Percentiles rank a stretch among this genome's conserved stretches.
Conservation (phyloP, 2,113 vertebrate species). For the Triplophysa dalaica region DNA sequence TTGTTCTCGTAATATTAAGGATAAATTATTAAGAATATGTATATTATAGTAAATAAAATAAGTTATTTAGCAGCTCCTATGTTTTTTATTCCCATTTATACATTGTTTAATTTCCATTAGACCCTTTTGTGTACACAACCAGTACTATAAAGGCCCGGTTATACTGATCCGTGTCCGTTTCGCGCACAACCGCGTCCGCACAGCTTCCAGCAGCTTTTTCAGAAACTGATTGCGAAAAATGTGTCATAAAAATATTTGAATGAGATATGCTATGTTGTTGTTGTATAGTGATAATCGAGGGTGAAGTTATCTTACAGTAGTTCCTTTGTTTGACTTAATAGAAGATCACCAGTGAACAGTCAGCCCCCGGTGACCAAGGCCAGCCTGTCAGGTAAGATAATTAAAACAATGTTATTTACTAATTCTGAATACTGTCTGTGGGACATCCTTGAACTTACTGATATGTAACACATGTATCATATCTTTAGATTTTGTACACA, state of each 20-base stretch:
- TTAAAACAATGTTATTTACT: neutral
- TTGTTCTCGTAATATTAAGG: neutral
- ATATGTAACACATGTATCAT: neutral
- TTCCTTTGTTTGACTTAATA: slow-evolving; percentile 60
- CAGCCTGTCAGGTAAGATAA: slow-evolving; percentile 84
- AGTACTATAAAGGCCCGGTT: neutral
- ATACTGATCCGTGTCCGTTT: no score
- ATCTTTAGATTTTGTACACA: neutral
- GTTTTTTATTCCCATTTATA: neutral
- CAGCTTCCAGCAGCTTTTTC: neutral
- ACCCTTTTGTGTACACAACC: neutral
- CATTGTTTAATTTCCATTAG: neutral
- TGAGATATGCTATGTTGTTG: no score
- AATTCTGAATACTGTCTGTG: neutral
- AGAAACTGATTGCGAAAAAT: neutral
- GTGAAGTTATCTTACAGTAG: neutral
- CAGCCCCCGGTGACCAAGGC: slow-evolving; percentile 85
- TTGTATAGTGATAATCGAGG: no score
- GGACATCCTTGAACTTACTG: neutral
- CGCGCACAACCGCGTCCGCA: no score
- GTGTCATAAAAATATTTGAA: no score
- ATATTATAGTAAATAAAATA: neutral
- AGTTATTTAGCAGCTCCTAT: neutral
- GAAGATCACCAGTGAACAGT: slow-evolving; percentile 86
- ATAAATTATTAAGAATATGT: neutral